phyloP scores from a whole-genome alignment of 2,113 vertebrate species.

The Gopherus flavomarginatus region DNA sequence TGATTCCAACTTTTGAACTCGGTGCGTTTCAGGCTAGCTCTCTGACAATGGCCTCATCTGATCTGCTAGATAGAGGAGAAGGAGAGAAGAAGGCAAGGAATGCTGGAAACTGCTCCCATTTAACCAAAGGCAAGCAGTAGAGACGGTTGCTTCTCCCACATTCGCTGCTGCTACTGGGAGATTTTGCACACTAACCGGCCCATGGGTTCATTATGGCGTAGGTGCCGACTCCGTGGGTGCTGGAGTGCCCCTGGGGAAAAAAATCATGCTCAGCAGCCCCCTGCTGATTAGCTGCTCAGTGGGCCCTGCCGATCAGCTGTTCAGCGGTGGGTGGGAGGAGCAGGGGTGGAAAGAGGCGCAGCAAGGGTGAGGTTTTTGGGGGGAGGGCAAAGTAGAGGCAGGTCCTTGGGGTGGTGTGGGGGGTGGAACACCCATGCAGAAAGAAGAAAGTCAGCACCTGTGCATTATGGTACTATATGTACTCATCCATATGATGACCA shows the following conservation, averaged over 20 bases:
- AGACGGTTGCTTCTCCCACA: neutral
- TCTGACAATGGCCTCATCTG: neutral
- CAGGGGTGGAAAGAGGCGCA: no score
- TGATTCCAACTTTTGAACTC: neutral
- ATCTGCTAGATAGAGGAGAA: neutral
- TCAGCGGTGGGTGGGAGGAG: no score
- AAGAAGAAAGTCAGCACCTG: no score
- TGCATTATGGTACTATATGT: neutral
- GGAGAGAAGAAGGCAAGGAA: neutral
- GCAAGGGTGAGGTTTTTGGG: no score
- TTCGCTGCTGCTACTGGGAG: neutral
- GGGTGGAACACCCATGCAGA: no score
- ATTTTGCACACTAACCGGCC: neutral
- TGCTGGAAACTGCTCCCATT: neutral
- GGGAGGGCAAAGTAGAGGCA: no score
- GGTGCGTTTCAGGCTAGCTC: neutral
- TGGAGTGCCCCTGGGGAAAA: no score
- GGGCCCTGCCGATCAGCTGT: no score
- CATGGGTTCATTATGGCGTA: neutral
- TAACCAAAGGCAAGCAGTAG: neutral
- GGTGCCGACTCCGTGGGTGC: no score
- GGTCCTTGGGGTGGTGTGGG: no score
- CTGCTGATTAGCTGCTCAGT: no score
- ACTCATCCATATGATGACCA: neutral
- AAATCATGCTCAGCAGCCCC: no score